Evolutionary conservation across 2,113 vertebrate species (phyloP).

Genomic region (Psephotus haematonotus): DNA sequence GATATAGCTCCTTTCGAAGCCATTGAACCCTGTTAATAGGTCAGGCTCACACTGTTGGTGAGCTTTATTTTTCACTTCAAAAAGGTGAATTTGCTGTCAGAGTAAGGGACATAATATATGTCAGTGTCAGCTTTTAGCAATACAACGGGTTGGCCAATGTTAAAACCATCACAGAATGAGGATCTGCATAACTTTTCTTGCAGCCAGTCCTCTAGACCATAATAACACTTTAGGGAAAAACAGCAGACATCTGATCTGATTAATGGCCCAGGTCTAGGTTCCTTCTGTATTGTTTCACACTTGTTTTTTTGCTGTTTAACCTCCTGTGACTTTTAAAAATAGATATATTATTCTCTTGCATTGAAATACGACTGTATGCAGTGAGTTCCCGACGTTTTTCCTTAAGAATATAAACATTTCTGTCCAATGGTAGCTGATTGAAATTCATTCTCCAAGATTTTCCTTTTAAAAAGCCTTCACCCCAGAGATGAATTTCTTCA

Average conservation of each 20-base stretch:
- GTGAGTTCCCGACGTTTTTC: background rate
- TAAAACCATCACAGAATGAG: background rate
- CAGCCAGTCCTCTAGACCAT: background rate
- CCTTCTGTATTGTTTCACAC: background rate
- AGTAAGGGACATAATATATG: background rate
- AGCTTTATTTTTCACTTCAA: background rate
- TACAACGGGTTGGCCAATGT: accelerated
- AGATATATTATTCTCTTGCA: background rate
- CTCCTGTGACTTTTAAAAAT: background rate
- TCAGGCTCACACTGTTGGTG: background rate
- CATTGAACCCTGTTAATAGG: background rate
- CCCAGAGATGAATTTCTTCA: constrained; percentile 53
- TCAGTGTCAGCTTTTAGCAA: background rate
- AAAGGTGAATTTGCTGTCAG: background rate
- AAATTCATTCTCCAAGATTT: constrained; percentile 26
- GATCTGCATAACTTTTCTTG: background rate
- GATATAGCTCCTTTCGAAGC: background rate
- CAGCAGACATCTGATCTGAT: background rate
- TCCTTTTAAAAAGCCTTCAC: background rate
- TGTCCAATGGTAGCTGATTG: background rate
- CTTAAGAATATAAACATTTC: constrained; percentile 6
- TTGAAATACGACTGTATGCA: background rate
- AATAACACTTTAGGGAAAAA: background rate
- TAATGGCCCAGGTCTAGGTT: background rate
- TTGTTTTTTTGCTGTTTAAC: background rate